Base-by-base conservation (phyloP, 2,113 vertebrate species). In the Aplodontia rufa region DNA sequence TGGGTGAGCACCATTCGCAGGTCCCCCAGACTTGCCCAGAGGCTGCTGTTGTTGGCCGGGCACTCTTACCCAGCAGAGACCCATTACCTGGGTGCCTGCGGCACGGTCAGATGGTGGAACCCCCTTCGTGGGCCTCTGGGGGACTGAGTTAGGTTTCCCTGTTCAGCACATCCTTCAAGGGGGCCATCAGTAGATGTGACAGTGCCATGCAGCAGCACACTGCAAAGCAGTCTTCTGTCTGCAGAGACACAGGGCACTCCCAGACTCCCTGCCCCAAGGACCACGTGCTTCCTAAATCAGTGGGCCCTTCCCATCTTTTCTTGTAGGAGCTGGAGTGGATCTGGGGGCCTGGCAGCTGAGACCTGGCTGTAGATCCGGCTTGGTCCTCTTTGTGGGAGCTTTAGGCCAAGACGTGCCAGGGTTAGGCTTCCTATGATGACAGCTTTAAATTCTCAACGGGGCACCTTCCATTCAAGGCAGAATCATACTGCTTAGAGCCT, bases 161-260 rank as follows among this genome's bases (percentile, higher is more conserved):
- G n/a, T 82, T 66, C 6, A 35, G 47, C 14, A 35, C 26, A 30
- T 10, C 7, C 32, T 53, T 75, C 75, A 37, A 9, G 51, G 26
- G 58, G 51, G 14, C 32, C 81, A 37, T 96, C 66, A 2, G 8
- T 75, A 53, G 11, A 42, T 32, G 42, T 51, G 66, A n/a, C 47
- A 3, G 6, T 68, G 60, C 47, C 74, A 4, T 1, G 5, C n/a
- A 45, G 49, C 28, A 75, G 26, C 37, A 14, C 0, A 3, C 26
- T 72, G 60, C 74, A 74, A 64, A 42, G 20, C 20, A 53, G 20
- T 37, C 64, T 71, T 37, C n/a, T 87, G 7, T 81, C 91, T 58
- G 42, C 0, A 2, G 55, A 47, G 81, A 69, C 22, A 32, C 0
- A 0, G 37, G 47, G n/a, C 10, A 2, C 9, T 6, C 20, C 6